A percentile compares a stretch with the other conserved stretches of the same genome.
phyloP scores from a whole-genome alignment of 2,797 vertebrate genomes.

The Notoglanidium macrostoma region DNA sequence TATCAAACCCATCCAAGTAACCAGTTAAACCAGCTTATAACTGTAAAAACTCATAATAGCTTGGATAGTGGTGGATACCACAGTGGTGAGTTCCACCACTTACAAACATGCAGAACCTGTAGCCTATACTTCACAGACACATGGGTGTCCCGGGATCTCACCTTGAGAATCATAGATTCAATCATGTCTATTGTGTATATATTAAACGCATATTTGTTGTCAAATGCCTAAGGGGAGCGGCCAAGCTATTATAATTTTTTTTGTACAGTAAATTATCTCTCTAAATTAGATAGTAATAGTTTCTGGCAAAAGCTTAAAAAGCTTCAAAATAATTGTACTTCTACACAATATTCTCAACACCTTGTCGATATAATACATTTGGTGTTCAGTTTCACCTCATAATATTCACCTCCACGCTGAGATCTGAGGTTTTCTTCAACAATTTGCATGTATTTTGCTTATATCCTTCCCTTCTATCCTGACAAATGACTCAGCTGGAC shows the following conservation, averaged over 20 bases:
- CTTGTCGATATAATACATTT: not conserved
- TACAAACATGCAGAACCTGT: not conserved
- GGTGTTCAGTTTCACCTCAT: not conserved
- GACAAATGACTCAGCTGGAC: not conserved
- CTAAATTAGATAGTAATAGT: too few relatives aligned
- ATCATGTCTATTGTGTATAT: not conserved
- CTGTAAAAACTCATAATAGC: not conserved
- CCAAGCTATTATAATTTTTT: not conserved
- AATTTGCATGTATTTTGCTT: constrained; percentile 13
- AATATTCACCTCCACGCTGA: not conserved
- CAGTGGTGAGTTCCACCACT: not conserved
- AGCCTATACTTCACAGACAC: not conserved
- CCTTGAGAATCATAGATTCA: not conserved
- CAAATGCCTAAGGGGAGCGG: not conserved
- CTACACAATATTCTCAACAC: not conserved
- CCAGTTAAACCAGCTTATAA: not conserved
- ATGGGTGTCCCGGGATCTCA: not conserved
- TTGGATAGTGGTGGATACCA: not conserved
- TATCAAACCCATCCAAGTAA: not conserved
- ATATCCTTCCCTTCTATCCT: not conserved
- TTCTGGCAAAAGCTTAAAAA: not conserved
- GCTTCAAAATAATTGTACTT: not conserved
- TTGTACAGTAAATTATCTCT: not conserved
- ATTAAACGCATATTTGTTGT: not conserved
- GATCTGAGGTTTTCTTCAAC: not conserved